A percentile compares a stretch with the other conserved stretches of the same genome.
These are phyloP conservation scores for Dysidea cf. avara DNA, from an alignment of 37 sponge, comb jelly and placozoan species.

Conservation along the genomic window DNA sequence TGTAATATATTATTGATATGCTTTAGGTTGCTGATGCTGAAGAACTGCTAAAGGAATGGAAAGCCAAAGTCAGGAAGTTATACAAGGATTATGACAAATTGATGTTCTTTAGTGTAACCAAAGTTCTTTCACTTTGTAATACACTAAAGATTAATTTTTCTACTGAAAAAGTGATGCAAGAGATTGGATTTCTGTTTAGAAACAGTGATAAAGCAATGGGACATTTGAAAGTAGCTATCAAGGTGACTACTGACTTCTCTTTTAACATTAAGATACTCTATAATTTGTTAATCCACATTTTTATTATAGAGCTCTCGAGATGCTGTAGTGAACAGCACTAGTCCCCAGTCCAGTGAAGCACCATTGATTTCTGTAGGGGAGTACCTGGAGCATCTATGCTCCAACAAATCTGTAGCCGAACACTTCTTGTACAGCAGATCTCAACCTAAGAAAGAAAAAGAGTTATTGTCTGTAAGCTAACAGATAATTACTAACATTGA, in stretches of 20 bases:
- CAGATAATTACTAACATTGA: too few species aligned
- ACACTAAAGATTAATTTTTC: not conserved
- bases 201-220: conserved; percentile 19
- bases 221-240: conserved; percentile 28
- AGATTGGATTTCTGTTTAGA: conserved; percentile 61
- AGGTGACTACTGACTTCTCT: too few species aligned
- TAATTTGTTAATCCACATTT: too few species aligned
- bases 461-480: too few species aligned
- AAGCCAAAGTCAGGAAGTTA: conserved; percentile 28
- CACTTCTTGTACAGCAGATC: too few species aligned
- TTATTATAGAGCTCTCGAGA: too few species aligned
- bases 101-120: conserved; percentile 69
- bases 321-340: too few species aligned
- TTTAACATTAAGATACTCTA: too few species aligned
- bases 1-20: too few species aligned
- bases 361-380: conserved; percentile 10
- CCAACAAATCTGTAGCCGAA: not conserved
- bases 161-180: conserved; percentile 30
- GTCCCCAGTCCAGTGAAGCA: too few species aligned
- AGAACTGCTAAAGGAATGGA: conserved; percentile 45
- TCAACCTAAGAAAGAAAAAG: too few species aligned
- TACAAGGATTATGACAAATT: conserved; percentile 45
- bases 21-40: conserved; percentile 25
- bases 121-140: conserved; percentile 36
- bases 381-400: not conserved